Base-by-base conservation (phyloP, 2,888 invertebrate species). In the Trachelus iudaicus region DNA sequence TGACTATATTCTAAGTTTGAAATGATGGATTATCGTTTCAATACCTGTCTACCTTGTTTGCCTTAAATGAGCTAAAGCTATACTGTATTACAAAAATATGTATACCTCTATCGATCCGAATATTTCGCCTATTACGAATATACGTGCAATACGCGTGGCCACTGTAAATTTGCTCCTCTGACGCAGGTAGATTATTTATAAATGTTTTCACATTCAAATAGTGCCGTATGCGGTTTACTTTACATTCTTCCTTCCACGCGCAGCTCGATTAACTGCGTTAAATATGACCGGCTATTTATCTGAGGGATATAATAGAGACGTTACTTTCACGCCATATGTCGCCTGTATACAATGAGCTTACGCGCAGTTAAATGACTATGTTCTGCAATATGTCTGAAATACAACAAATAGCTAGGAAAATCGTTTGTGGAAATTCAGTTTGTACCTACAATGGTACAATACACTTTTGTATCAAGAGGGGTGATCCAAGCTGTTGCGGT, bases 241-340 rank as follows among this genome's bases (percentile, higher is more conserved):
- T 75, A 40, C 33, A 35, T 69, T 75, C 73, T 35, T 33, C 56
- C 30, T 75, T 73, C 78, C 68, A 33, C n/a, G 23, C 35, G 37
- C 74, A 35, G 34, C 34, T 34, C 85, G 83, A 88, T 88, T 87
- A 88, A 86, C 82, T 81, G 79, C 79, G 80, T 86, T 88, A 87
- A 88, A 87, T 87, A 86, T 82, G 84, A 78, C 80, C 82, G 76
- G 80, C 82, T 84, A 87, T 88, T 88, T 88, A 86, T 88, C 85
- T 56, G 33, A 87, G 79, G 34, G 77, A 76, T 78, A 88, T 88
- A 88, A 88, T 87, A 84, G 88, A 88, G 87, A 88, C 83, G 87
- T 88, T 88, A 85, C 85, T 85, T 86, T 86, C 85, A 76, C 85
- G 84, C 88, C 88, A 88, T 88, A 85, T 88, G 88, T 84, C 81